These are phyloP conservation scores for Nematopogon swammerdamellus DNA, from an alignment of 2,888 invertebrate species.

Conservation along the genomic window DNA sequence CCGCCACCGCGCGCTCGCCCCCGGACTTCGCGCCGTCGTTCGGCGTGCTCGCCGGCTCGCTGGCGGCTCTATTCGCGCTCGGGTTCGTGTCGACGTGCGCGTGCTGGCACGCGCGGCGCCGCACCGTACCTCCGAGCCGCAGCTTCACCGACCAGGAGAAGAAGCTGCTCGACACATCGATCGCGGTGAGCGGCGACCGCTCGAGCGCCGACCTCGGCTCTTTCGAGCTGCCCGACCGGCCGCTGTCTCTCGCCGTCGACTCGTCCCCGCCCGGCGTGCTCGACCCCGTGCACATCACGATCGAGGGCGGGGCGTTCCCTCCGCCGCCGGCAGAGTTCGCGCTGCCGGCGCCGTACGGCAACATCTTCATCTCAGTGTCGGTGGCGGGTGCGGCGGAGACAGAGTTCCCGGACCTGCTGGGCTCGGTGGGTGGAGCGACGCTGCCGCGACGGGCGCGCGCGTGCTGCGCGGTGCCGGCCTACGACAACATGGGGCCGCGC, in stretches of 20 bases:
- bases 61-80: constrained; percentile 63
- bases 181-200: constrained; percentile 60
- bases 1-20: constrained; percentile 73
- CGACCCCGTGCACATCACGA: constrained; percentile 60
- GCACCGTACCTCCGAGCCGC: constrained; percentile 62
- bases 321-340: constrained; percentile 51
- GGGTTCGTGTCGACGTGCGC: constrained; percentile 50
- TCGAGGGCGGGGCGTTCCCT: constrained; percentile 47
- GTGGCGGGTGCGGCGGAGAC: constrained; percentile 64
- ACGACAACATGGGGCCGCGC: constrained; percentile 88
- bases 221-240: constrained; percentile 51
- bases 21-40: constrained; percentile 70
- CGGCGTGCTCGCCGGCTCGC: constrained; percentile 66
- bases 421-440: constrained; percentile 27
- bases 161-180: constrained; percentile 76
- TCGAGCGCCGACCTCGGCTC: constrained; percentile 62
- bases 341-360: constrained; percentile 56
- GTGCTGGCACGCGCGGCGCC: constrained; percentile 67
- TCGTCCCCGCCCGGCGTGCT: constrained; percentile 32
- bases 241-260: constrained; percentile 33
- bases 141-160: constrained; percentile 89
- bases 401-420: constrained; percentile 78
- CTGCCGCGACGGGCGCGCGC: constrained; percentile 49
- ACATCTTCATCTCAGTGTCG: constrained; percentile 84
- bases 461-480: constrained; percentile 62